These are phyloP conservation scores for Stenodema calcarata DNA, from an alignment of 2,888 invertebrate species.

Conservation along the genomic window DNA sequence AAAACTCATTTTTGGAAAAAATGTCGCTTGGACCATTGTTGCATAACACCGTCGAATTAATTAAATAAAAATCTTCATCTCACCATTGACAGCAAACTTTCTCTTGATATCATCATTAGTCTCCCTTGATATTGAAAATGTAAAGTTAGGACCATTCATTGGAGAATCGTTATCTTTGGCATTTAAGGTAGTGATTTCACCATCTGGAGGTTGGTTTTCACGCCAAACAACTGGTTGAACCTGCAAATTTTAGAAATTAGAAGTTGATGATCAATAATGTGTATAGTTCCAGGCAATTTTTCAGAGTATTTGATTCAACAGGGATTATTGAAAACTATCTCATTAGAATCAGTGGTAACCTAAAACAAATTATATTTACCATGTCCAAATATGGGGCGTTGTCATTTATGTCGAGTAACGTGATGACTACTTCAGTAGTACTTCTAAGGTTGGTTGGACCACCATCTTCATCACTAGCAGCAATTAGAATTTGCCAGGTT, in stretches of 20 bases:
- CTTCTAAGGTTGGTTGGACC: slow-evolving; percentile 67
- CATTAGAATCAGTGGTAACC: neutral
- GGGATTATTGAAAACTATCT: too few species aligned
- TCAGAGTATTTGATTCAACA: too few species aligned
- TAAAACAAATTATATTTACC: slow-evolving; percentile 62
- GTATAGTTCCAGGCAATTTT: too few species aligned
- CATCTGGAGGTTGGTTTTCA: slow-evolving; percentile 74
- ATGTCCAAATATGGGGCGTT: slow-evolving; percentile 88
- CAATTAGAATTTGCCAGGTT: slow-evolving; percentile 72
- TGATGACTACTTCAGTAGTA: slow-evolving; percentile 71
- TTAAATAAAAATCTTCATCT: neutral
- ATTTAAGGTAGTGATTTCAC: slow-evolving; percentile 69
- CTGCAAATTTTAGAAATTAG: slow-evolving; percentile 59
- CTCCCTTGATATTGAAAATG: slow-evolving; percentile 71
- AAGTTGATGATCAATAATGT: too few species aligned
- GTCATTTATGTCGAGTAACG: slow-evolving; percentile 84
- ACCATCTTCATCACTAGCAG: slow-evolving; percentile 79
- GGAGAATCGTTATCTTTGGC: slow-evolving; percentile 83
- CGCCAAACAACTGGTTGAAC: slow-evolving; percentile 82
- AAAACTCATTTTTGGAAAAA: too few species aligned
- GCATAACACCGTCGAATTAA: too few species aligned
- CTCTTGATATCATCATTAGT: slow-evolving; percentile 72
- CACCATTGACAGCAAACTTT: slow-evolving; percentile 75
- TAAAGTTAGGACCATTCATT: slow-evolving; percentile 86
- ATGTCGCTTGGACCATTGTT: too few species aligned